Percentiles rank a stretch among this genome's conserved stretches.
Conservation (phyloP, 1,140 invertebrate genomes). For the Ceratina australensis region DNA sequence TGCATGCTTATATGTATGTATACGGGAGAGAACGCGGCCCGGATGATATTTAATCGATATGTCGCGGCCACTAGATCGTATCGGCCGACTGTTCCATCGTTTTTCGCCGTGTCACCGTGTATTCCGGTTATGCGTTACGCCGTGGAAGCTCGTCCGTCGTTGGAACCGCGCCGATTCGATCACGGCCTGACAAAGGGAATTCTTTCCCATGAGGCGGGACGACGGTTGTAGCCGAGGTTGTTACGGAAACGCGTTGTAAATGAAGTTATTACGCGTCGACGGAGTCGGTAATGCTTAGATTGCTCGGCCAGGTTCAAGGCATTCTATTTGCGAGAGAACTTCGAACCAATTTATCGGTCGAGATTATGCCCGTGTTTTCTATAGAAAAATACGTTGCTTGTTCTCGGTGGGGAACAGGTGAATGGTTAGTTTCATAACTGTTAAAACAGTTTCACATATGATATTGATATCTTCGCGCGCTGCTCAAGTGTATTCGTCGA, state of each 20-base stretch:
- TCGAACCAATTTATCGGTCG: not conserved
- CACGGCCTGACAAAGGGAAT: slow-evolving; percentile 53
- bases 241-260: slow-evolving; percentile 18
- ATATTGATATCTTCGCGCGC: too few species aligned
- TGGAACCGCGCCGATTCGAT: slow-evolving; percentile 3
- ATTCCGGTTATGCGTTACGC: not conserved
- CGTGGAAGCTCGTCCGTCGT: not conserved
- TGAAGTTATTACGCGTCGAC: slow-evolving; percentile 34
- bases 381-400: too few species aligned
- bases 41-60: slow-evolving; percentile 53
- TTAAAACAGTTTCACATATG: not conserved
- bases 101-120: slow-evolving; percentile 33
- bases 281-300: not conserved
- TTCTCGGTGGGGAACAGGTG: not conserved
- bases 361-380: not conserved
- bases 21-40: not conserved
- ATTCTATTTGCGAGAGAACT: not conserved
- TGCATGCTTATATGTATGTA: too few species aligned
- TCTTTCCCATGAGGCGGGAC: slow-evolving; percentile 55
- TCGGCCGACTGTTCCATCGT: slow-evolving; percentile 9
- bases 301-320: not conserved
- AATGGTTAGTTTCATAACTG: not conserved
- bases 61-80: slow-evolving; percentile 29
- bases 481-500: too few species aligned
- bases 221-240: not conserved